Base-by-base conservation (phyloP, 2,113 vertebrate genomes). In the Oenanthe melanoleuca region DNA sequence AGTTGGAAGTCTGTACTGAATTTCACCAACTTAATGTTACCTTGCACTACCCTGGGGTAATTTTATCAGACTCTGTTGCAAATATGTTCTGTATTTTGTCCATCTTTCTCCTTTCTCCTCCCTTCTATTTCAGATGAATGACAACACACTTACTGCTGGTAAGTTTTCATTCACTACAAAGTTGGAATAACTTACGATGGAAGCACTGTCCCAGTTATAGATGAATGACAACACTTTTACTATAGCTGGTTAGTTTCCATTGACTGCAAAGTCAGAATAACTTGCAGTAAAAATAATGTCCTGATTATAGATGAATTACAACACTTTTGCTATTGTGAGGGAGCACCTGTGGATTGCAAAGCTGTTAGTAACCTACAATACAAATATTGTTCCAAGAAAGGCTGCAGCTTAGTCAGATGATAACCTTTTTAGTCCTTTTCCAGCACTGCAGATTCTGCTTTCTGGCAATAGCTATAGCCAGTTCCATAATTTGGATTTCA, bases 401-500 rank as follows among this genome's bases (percentile, higher is more conserved):
- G 83, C 93, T 92, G 96, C 93, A 89, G 80, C 63, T 83, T 47
- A 95, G 81, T 77, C 66, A 83, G 74, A 94, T 59, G 88, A 96
- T 85, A 79, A 93, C 92, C 94, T 96, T 95, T 94, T 89, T 75
- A 93, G 75, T 85, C 93, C 88, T 96, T 96, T 96, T 94, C 73
- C 92, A 93, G 83, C 60, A 81, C 72, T 95, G 86, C 31, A 95
- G 72, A 81, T 93, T 96, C 95, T 93, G 69, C 91, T 96, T 95
- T 93, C 94, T 97, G 97, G 94, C 95, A 96, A 75, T 67, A 94
- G 79, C 50, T 86, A 70, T 72, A 95, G 94, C 95, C 97, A 98
- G 96, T 95, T 95, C 83, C 83, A 95, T 87, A 95, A 96, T 95
- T 97, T 97, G 93, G 92, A 97, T 97, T 97, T 98, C 92, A 97